phyloP scores from a whole-genome alignment of 2,888 invertebrate species.

The Pyrrhosoma nymphula region DNA sequence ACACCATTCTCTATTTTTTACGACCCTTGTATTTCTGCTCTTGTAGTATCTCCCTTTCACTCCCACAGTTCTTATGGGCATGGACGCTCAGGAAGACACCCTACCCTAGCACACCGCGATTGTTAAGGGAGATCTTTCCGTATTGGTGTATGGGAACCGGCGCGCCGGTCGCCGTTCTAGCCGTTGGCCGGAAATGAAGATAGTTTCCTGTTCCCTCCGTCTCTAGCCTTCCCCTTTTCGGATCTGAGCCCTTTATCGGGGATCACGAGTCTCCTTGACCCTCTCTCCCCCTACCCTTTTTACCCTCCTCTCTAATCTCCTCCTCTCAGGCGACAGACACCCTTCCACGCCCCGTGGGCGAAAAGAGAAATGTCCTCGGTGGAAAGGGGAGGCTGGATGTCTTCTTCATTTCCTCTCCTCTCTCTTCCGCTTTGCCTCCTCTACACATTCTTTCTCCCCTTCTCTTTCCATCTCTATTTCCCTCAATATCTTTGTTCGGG shows the following conservation, averaged over 20 bases:
- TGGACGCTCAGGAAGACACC: no score
- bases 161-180: neutral
- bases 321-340: neutral
- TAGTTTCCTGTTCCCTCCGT: constrained; percentile 26
- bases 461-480: no score
- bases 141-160: neutral
- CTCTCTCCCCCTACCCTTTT: neutral
- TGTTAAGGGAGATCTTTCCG: neutral
- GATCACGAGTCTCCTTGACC: neutral
- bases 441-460: neutral
- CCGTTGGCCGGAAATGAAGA: constrained; percentile 54
- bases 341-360: neutral
- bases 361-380: neutral
- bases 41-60: no score
- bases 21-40: no score
- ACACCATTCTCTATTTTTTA: no score
- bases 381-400: neutral
- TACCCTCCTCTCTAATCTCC: neutral
- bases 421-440: neutral
- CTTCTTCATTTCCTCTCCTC: neutral
- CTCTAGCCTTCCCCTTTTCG: neutral
- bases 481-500: no score
- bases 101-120: no score
- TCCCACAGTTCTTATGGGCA: no score
- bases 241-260: neutral